Evolutionary conservation across 2,113 vertebrate species (phyloP).

Genomic region (Phodopus roborovskii): DNA sequence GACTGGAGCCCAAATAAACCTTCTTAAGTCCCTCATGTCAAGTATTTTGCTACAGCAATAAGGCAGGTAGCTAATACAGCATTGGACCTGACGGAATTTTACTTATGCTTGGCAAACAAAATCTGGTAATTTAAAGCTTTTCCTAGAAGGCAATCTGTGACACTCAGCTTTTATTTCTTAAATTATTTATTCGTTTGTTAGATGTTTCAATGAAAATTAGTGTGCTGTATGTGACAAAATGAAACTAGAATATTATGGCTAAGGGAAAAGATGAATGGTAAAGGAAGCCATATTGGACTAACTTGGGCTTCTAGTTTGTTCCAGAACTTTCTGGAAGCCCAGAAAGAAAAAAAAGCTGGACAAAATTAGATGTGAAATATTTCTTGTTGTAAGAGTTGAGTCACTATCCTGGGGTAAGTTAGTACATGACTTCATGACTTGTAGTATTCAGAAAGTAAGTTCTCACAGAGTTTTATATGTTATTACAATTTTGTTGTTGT

Average conservation of each 20-base stretch:
- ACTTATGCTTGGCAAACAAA: neutral
- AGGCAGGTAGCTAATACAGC: neutral
- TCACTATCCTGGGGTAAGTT: neutral
- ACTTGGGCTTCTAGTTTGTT: neutral
- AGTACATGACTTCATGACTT: neutral
- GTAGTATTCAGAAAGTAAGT: neutral
- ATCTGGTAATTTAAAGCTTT: neutral
- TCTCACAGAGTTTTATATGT: neutral
- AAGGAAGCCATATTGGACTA: neutral
- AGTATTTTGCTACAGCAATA: neutral
- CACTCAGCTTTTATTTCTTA: neutral
- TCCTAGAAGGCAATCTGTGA: neutral
- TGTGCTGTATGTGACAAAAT: neutral
- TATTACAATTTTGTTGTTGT: neutral
- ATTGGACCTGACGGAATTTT: neutral
- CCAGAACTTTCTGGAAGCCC: neutral
- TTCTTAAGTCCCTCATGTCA: neutral
- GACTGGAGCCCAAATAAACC: neutral
- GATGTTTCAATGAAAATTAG: neutral
- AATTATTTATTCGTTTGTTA: neutral
- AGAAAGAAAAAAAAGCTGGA: neutral
- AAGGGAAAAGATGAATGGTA: neutral
- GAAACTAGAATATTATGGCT: neutral
- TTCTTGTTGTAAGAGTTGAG: neutral
- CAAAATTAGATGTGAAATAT: accelerated